Evolutionary conservation across 2,113 vertebrate genomes (phyloP), one percentile per base, ranked within the genome.

Genomic region (Amphiprion ocellaris): DNA sequence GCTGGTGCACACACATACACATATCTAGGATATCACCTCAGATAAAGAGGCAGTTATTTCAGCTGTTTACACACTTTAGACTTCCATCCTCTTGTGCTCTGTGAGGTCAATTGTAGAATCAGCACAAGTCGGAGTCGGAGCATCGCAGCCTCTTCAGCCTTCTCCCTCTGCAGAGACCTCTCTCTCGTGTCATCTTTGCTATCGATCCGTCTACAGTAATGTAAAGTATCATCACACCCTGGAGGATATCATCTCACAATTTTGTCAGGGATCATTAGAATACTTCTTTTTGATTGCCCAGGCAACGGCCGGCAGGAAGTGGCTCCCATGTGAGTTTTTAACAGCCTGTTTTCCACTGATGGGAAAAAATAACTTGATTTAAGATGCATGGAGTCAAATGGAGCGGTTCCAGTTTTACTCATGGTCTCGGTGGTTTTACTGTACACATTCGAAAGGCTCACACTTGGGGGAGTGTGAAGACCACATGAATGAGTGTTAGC

Each of bases 181-280:
- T 67, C 59, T 83, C 81, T 67, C 64, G 33, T 89, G 87, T 91
- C 87, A 82, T 84, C 69, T 74, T 78, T 67, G 33, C 67, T 81
- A 94, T 95, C 81, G 94, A 95, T 95, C 92, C 69, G 77, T 90
- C 90, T 77, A 85, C 87, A 82, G 81, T 92, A 92, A 93, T 91
- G 88, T 92, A 90, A 94, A 93, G 90, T 90, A 92, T 93, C 91
- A 94, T 92, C 75, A 83, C 83, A 86, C 94, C 91, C 94, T 66
- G 71, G 93, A 90, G 94, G 90, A 90, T 93, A 92, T 94, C 68
- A 53, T 84, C 87, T 88, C 91, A 94, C 91, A 68, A 62, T 89
- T 93, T 88, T 94, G 93, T 95, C 93, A 92, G 86, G 80, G 85
- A 90, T 94, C 83, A 93, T 94, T 94, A 93, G 89, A 92, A 92